phyloP scores from a whole-genome alignment of 2,113 vertebrate species.

The Callocephalon fimbriatum region DNA sequence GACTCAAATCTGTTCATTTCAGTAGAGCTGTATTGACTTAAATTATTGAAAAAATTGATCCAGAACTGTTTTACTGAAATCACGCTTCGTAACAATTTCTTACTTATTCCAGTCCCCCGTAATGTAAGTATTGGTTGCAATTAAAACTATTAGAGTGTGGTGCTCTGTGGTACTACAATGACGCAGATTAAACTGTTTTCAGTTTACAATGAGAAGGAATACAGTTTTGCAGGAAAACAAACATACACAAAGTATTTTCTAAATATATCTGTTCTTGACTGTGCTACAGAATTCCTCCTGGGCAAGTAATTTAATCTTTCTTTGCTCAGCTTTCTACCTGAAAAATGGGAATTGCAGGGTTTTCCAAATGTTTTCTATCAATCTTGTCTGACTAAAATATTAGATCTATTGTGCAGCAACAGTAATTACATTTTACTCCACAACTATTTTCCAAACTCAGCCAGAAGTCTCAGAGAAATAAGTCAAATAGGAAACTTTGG shows the following conservation, averaged over 20 bases:
- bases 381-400: neutral
- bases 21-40: neutral
- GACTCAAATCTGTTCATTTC: neutral
- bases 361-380: neutral
- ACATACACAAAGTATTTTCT: neutral
- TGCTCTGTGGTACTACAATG: neutral
- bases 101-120: neutral
- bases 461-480: neutral
- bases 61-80: neutral
- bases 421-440: neutral
- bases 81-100: neutral
- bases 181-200: neutral
- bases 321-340: neutral
- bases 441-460: neutral
- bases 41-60: neutral
- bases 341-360: neutral
- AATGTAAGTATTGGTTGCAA: neutral
- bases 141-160: neutral
- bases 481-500: neutral
- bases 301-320: neutral
- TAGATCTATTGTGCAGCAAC: neutral
- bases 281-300: neutral
- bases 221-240: neutral
- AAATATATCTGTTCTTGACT: neutral
- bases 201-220: neutral